Base-by-base conservation (phyloP, 2,888 invertebrate genomes). In the Lysandra coridon region DNA sequence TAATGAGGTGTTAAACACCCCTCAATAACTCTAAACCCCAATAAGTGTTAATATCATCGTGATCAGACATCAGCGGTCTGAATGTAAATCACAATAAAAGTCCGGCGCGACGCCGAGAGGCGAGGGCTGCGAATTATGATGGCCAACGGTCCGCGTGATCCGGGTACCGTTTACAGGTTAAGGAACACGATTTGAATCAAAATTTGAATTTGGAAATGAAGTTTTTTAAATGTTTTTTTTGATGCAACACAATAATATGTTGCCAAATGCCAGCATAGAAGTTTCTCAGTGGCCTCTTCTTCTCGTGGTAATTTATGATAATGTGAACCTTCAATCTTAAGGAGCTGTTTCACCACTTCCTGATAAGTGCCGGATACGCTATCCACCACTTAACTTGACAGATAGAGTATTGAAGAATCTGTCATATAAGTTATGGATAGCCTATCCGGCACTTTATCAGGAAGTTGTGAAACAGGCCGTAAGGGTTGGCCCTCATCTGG, bases 11-110 rank as follows among this genome's bases (percentile, higher is more conserved):
- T 57, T 57, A 57, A 57, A 57, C 57, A 57, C 17, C 57, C 57
- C 57, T 57, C 57, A 57, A 62, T 62, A 23, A 10, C 64, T 69
- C 64, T 30, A 10, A 23, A 69, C 30, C 30, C n/a, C 30, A 69
- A 33, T 37, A 69, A 33, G 69, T 69, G 17, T 33, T 33, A 82
- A 82, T 82, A 82, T 81, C 75, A 57, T 79, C 78, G 79, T 80
- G 81, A 80, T 80, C 81, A 80, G 76, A 62, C 81, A 86, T 75
- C 87, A 87, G 87, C 88, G 88, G 87, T 86, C 87, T 85, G 86
- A 83, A 87, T 87, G 88, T 94, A 93, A 93, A 93, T 93, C 93
- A 93, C 92, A 93, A 93, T 93, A 94, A 92, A 92, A 92, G 93
- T 93, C 92, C 80, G 83, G 84, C 83, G 87, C 90, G 91, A 90